Evolutionary conservation across 1,140 invertebrate genomes (phyloP).

Genomic region (Calliphora vicina): DNA sequence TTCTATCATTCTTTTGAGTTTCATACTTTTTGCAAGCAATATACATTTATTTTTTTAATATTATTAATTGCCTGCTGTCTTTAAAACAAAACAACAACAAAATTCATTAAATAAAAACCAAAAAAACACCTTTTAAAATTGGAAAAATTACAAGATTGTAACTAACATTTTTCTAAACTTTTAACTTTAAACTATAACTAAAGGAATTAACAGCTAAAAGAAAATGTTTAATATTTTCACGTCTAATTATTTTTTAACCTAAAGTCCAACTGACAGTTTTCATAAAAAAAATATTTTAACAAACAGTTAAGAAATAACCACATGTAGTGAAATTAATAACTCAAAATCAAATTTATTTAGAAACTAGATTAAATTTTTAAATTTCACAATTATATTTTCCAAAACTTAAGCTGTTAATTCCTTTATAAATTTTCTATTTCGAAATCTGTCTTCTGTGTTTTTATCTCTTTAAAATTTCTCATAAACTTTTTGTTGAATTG

Average conservation of each 20-base stretch:
- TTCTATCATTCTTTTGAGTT: neutral
- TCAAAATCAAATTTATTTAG: no score
- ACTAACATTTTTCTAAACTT: neutral
- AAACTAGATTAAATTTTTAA: no score
- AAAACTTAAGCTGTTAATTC: no score
- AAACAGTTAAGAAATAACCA: no score
- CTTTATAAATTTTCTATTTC: neutral
- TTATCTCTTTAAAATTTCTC: neutral
- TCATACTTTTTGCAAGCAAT: neutral
- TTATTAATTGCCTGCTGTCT: neutral
- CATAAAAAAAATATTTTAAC: no score
- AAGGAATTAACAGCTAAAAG: no score
- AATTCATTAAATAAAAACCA: neutral
- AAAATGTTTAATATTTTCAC: no score
- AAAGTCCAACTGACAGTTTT: no score
- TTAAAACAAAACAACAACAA: conserved; percentile 25
- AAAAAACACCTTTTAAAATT: neutral
- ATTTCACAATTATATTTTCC: no score
- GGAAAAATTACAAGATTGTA: neutral
- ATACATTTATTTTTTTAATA: neutral
- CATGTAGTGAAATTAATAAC: no score
- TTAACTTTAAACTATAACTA: neutral
- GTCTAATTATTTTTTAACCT: no score
- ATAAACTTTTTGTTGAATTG: neutral
- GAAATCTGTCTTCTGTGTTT: neutral